phyloP scores from a whole-genome alignment of 2,888 invertebrate species.

The Sturmia bella region DNA sequence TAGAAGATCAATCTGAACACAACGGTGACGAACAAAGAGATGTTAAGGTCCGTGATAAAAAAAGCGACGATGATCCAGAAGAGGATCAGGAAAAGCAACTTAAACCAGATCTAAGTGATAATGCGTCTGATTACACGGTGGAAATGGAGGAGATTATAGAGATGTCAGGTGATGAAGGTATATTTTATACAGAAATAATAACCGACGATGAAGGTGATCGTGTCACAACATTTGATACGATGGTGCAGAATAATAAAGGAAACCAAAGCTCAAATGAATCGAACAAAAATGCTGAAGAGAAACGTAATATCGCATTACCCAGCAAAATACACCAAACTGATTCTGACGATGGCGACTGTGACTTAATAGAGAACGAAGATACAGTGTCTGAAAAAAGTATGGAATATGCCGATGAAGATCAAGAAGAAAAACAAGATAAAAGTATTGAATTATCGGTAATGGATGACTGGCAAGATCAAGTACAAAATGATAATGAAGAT shows the following conservation, averaged over 20 bases:
- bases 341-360: background rate
- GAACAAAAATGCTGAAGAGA: background rate
- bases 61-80: background rate
- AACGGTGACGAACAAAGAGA: background rate
- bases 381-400: background rate
- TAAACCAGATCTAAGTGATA: background rate
- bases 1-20: background rate
- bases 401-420: slow-evolving; percentile 17
- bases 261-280: background rate
- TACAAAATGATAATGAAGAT: slow-evolving; percentile 37
- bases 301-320: background rate
- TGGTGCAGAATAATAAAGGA: background rate
- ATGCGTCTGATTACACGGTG: background rate
- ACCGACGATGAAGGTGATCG: background rate
- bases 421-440: background rate
- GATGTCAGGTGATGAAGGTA: background rate
- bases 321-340: background rate
- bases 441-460: slow-evolving; percentile 29
- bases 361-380: background rate
- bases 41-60: background rate
- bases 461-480: slow-evolving; percentile 15
- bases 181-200: no score
- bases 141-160: slow-evolving; percentile 17
- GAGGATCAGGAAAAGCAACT: background rate
- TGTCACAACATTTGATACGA: no score